Evolutionary conservation across 2,888 invertebrate genomes (phyloP), one percentile per base, ranked within the genome.

Genomic region (Neoaliturus tenellus): DNA sequence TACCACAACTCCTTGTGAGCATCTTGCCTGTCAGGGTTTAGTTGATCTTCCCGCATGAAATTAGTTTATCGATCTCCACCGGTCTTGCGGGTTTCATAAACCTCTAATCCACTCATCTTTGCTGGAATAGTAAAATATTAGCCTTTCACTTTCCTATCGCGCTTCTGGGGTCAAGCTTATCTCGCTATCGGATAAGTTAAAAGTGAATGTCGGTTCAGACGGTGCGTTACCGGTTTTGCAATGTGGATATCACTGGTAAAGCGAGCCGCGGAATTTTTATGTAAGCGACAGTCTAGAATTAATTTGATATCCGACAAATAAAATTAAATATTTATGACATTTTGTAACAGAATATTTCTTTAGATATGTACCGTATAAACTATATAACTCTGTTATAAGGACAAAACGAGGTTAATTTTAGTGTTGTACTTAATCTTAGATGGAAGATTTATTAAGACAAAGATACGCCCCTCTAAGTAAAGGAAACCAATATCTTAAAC

Each of bases 81-180:
- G 71, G 28, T 25, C 41, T 2, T 31, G n/a, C 39, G 23, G 39
- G 39, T 71, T 71, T 35, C 71, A 39, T 10, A 39, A 35, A 67
- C 67, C 23, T 39, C 20, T 71, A 71, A 71, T 41, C 71, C 39
- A 71, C 71, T 39, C 71, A 39, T 71, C 71, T 41, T 71, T 39
- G 33, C 41, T 71, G 71, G 41, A 39, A 39, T 71, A 71, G 35
- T 41, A 71, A 71, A 71, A 71, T 71, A 39, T 71, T 35, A 39
- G 8, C 71, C 71, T 71, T 71, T 71, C 71, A 71, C 71, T 71
- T 67, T 39, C 41, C 6, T 71, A 39, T 33, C 71, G 4, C 62
- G 8, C 62, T n/a, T n/a, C n/a, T 23, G 62, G 62, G 62, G 62
- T 62, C 62, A 62, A 62, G 28, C 62, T 25, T 62, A 62, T 31